Base-by-base conservation (phyloP, 2,113 vertebrate genomes). In the Melanocharis versteri region DNA sequence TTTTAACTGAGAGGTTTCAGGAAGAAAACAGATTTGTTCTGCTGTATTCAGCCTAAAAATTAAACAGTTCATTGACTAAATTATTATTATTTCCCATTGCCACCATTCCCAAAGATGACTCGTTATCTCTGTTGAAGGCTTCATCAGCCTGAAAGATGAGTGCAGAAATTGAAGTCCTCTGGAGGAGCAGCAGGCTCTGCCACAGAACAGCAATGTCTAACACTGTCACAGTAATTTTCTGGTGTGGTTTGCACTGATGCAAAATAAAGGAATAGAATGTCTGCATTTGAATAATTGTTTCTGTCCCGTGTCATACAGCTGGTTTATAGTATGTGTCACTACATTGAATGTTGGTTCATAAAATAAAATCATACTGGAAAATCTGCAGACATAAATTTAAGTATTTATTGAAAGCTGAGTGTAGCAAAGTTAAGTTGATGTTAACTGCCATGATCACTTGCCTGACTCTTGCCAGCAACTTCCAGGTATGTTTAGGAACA, bases 401-500 rank as follows among this genome's bases (percentile, higher is more conserved):
- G 56, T 91, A 70, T 85, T 90, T 97, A 69, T 95, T 96, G 95
- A 90, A 79, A 96, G 95, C 96, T 76, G 70, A 98, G 96, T 11
- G 69, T 96, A 97, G 95, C 83, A 93, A 97, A 94, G 76, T 87
- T 93, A 97, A 87, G 39, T 96, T 84, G 96, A 95, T 97, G 96
- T 95, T 93, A 95, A 95, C 64, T 97, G 91, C 84, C 87, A 86
- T 96, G 45, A 93, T 82, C 95, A 93, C 54, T 94, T 95, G 75
- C 92, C 73, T 97, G 93, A 89, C 87, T 89, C 96, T 97, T 96
- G 88, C 90, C 92, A 97, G 73, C 97, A 95, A 35, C 60, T 94
- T 98, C 39, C 93, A 97, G 96, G 90, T 97, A 93, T 95, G 96
- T 97, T 85, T 89, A 98, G 98, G 98, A 96, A 97, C 98, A 98